Conservation (phyloP, 2,888 invertebrate genomes). For the Pocota personata region DNA sequence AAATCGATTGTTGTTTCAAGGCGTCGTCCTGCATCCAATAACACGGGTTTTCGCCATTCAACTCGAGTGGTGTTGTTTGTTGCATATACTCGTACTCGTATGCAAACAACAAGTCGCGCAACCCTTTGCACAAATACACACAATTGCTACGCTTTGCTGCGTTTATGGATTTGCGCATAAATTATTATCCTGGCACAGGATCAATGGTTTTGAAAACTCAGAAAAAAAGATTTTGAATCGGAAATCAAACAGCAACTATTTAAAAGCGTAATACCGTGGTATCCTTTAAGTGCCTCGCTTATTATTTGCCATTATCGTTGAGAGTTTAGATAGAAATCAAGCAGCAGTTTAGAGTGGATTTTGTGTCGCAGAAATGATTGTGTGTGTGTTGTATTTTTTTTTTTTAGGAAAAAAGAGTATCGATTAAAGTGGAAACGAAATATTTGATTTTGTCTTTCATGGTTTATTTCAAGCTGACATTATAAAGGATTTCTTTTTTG, state of each 20-base stretch:
- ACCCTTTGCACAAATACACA: conserved; percentile 47
- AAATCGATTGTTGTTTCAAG: conserved; percentile 73
- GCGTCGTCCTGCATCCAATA: conserved; percentile 68
- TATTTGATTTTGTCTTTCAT: no score
- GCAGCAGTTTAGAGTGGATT: conserved; percentile 30
- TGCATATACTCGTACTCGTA: conserved; percentile 1
- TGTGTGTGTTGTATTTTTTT: background rate
- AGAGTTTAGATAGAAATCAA: conserved; percentile 43
- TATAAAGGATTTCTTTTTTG: no score
- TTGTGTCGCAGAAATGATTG: background rate
- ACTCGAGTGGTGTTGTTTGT: conserved; percentile 55
- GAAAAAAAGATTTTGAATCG: conserved; percentile 8
- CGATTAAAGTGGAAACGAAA: no score
- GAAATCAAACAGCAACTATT: conserved; percentile 42
- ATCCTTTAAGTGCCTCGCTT: conserved; percentile 48
- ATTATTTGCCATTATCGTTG: conserved; percentile 44
- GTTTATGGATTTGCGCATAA: conserved; percentile 68
- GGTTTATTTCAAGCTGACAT: no score
- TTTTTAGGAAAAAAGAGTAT: no score
- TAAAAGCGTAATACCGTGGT: conserved; percentile 44
- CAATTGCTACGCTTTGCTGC: conserved; percentile 59
- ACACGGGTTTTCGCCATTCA: conserved; percentile 62
- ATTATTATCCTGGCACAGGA: conserved; percentile 67
- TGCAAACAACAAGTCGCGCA: conserved; percentile 61
- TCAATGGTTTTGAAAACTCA: conserved; percentile 26